phyloP scores from a whole-genome alignment of 2,113 vertebrate species.

The Sphaerodactylus townsendi region DNA sequence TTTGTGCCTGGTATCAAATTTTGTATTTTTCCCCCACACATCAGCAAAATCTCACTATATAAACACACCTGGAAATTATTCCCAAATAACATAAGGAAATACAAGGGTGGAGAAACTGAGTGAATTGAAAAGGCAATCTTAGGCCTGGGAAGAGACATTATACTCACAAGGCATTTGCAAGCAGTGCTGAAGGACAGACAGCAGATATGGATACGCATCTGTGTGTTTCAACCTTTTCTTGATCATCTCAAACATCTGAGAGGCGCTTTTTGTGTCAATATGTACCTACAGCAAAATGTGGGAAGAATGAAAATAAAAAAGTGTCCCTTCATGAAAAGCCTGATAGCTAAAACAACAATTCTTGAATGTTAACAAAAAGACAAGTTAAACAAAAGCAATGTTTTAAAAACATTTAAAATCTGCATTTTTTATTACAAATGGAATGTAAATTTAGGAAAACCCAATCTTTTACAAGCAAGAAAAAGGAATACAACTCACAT shows the following conservation, averaged over 20 bases:
- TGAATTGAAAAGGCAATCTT: not conserved
- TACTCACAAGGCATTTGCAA: conserved; percentile 96
- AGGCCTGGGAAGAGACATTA: not conserved
- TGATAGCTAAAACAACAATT: not conserved
- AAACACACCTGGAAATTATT: not conserved
- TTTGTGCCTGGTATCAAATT: too few relatives aligned
- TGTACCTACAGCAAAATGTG: conserved; percentile 78
- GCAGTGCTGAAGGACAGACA: conserved; percentile 95
- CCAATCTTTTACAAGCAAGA: too few relatives aligned
- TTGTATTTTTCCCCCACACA: too few relatives aligned
- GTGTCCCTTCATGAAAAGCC: not conserved
- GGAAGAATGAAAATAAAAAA: conserved; percentile 15
- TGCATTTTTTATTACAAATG: too few relatives aligned
- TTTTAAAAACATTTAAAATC: too few relatives aligned
- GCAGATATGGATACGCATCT: conserved; percentile 92
- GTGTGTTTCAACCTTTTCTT: conserved; percentile 95
- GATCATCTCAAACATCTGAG: conserved; percentile 95
- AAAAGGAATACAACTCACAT: too few relatives aligned
- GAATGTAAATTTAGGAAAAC: too few relatives aligned
- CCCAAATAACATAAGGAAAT: not conserved
- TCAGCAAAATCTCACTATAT: not conserved
- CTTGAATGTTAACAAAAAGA: too few relatives aligned
- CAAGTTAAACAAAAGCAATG: too few relatives aligned
- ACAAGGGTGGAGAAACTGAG: not conserved
- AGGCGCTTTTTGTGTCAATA: conserved; percentile 94